Base-by-base conservation (phyloP, 2,797 vertebrate genomes). In the Varecia variegata region DNA sequence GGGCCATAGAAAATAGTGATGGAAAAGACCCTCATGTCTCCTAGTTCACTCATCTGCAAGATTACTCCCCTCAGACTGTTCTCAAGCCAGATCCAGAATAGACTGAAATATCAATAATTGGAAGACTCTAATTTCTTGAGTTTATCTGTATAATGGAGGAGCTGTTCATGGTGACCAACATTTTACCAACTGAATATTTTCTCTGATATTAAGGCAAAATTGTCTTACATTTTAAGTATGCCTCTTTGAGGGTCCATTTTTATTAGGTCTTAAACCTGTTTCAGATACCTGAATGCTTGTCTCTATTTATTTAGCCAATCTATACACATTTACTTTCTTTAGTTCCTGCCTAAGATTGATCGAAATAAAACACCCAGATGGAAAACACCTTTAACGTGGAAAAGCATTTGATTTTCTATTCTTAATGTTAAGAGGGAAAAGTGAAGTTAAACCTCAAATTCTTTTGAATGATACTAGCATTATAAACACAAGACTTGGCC, bases 141-240 rank as follows among this genome's bases (percentile, higher is more conserved):
- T 81, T 92, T 68, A 76, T 84, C 8, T 13, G 30, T 8, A 4
- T 40, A 60, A 65, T 68, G 52, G 84, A 91, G 35, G 89, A 88
- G 60, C 10, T 83, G 30, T 67, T 96, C 56, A 68, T 40, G 71
- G 45, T 56, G 12, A 1, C 65, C 88, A 67, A 77, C 2, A n/a
- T 85, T 88, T 91, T 93, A 50, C 38, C 56, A 88, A 58, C 5
- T 47, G 56, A 87, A 52, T 86, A 54, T 81, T 90, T 97, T 88
- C 77, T 88, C 54, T n/a, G 12, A n/a, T 93, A 54, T 50, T 83
- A 87, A 94, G 27, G 40, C 92, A 93, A 80, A 88, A 73, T 40
- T 20, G 10, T 40, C 52, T 93, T 77, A 25, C 1, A n/a, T 92
- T 87, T 93, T 86, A 77, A 56, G 5, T 60, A 88, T 45, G 52